Conservation (phyloP, 1,140 invertebrate species). For the Leguminivora glycinivorella region DNA sequence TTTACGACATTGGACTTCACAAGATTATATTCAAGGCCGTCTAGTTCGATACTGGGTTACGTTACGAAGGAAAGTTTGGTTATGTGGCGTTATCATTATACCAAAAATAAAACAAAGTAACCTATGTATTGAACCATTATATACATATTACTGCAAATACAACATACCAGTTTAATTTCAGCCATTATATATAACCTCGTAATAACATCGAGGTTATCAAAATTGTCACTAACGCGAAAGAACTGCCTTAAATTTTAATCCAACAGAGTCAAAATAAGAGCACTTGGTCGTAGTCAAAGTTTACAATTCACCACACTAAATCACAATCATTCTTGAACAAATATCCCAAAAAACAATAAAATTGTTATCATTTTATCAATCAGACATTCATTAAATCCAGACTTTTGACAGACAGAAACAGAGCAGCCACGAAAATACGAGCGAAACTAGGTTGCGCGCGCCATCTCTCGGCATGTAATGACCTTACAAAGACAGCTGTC, state of each 20-base stretch:
- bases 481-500: slow-evolving; percentile 15
- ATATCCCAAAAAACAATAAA: slow-evolving; percentile 4
- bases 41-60: slow-evolving; percentile 51
- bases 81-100: slow-evolving; percentile 46
- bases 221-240: slow-evolving; percentile 14
- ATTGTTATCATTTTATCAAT: slow-evolving; percentile 29
- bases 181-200: neutral
- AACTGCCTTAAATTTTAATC: slow-evolving; percentile 4
- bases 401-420: slow-evolving; percentile 27
- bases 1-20: slow-evolving; percentile 71
- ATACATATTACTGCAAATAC: slow-evolving; percentile 5
- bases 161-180: neutral
- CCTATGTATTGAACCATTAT: neutral
- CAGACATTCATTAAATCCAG: slow-evolving; percentile 17
- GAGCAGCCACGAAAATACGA: slow-evolving; percentile 6
- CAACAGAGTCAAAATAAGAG: neutral
- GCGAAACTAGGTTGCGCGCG: neutral
- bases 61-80: slow-evolving; percentile 64
- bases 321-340: neutral
- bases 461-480: slow-evolving; percentile 22
- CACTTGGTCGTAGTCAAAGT: neutral
- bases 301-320: neutral
- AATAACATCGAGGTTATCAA: neutral
- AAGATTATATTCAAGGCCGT: slow-evolving; percentile 77
- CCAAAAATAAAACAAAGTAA: neutral